These are phyloP conservation scores for Bergia sp. DNA, from an alignment of 92 coral and sea anemone genomes.

Conservation along the genomic window DNA sequence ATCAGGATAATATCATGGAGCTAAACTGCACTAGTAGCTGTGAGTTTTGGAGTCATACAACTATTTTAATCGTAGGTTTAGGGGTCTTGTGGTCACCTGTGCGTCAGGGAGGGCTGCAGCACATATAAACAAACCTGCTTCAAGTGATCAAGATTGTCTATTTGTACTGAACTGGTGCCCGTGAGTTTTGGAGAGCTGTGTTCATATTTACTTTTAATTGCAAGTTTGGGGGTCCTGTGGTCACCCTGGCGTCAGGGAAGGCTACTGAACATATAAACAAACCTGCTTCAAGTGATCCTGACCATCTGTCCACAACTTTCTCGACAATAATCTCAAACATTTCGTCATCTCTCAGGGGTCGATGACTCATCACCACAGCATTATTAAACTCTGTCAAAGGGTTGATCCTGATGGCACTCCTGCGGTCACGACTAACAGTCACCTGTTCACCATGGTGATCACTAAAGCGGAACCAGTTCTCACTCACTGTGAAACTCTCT, in stretches of 20 bases:
- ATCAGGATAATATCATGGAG: slow-evolving; percentile 71
- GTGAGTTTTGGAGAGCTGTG: too few relatives aligned
- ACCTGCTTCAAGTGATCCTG: slow-evolving; percentile 87
- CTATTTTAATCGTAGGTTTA: too few relatives aligned
- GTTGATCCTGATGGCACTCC: slow-evolving; percentile 87
- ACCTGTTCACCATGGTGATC: slow-evolving; percentile 88
- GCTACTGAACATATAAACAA: slow-evolving; percentile 9
- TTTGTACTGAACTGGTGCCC: not conserved
- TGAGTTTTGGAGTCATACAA: too few relatives aligned
- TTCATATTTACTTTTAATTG: too few relatives aligned
- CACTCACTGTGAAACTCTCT: slow-evolving; percentile 59
- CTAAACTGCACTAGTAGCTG: too few relatives aligned
- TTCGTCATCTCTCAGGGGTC: slow-evolving; percentile 84
- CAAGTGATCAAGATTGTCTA: slow-evolving; percentile 81
- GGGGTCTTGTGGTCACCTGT: not conserved
- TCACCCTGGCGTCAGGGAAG: not conserved
- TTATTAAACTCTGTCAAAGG: slow-evolving; percentile 95
- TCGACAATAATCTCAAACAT: slow-evolving; percentile 79
- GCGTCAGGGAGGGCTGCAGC: not conserved
- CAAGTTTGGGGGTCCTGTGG: not conserved
- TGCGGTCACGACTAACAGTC: slow-evolving; percentile 80
- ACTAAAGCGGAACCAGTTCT: slow-evolving; percentile 81
- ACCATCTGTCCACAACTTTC: slow-evolving; percentile 87
- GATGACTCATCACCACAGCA: slow-evolving; percentile 92
- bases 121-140: slow-evolving; percentile 61